Conservation (phyloP, 2,797 vertebrate species). For the Cynodonichthys magdalenae region DNA sequence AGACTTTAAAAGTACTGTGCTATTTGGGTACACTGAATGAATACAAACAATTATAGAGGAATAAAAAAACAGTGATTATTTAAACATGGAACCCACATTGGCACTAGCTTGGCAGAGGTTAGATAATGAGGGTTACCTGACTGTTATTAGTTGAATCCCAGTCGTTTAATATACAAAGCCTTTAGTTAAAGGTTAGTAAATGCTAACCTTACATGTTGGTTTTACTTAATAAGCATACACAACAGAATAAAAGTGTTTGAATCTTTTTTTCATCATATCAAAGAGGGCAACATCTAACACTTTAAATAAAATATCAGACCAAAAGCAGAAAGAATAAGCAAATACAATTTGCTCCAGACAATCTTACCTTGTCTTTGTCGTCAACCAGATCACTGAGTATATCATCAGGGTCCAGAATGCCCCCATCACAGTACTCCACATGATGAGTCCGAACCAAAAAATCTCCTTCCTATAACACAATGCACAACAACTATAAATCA, state of each 20-base stretch:
- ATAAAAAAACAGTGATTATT: constrained; percentile 17
- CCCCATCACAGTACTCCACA: constrained; percentile 94
- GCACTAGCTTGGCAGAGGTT: background rate
- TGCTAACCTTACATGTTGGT: background rate
- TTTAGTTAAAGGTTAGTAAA: constrained; percentile 8
- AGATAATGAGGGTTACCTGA: background rate
- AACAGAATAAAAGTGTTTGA: background rate
- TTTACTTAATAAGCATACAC: background rate
- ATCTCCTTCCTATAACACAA: constrained; percentile 84
- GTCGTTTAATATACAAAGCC: constrained; percentile 1
- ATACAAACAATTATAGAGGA: constrained; percentile 1
- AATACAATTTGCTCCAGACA: fast-evolving
- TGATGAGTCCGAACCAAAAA: constrained; percentile 94
- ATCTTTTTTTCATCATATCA: background rate
- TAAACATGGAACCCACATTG: background rate
- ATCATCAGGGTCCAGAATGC: constrained; percentile 96
- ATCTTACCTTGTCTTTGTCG: constrained; percentile 95
- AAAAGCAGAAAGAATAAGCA: background rate
- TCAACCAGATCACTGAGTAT: constrained; percentile 95
- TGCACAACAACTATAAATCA: constrained; percentile 5
- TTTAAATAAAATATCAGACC: constrained; percentile 2
- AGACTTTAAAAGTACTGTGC: constrained; percentile 24
- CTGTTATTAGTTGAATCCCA: constrained; percentile 10
- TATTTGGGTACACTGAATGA: background rate
- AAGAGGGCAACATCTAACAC: background rate